These are phyloP conservation scores for Xestoiulus laeticollis DNA, from an alignment of 2,888 invertebrate species.

Conservation along the genomic window DNA sequence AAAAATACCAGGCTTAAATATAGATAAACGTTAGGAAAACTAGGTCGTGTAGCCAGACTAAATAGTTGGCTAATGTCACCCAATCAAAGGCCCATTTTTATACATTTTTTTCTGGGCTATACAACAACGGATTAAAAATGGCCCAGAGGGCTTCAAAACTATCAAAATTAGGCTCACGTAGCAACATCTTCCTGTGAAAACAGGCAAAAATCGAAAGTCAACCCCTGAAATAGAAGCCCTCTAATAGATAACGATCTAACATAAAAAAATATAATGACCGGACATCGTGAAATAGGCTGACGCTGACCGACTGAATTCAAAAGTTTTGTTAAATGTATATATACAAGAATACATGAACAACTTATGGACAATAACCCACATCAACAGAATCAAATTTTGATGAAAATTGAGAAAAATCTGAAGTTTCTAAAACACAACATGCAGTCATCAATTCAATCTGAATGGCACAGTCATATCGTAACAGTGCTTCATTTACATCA, in stretches of 20 bases:
- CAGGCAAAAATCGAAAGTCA: not conserved
- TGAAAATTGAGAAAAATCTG: too few relatives aligned
- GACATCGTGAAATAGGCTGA: not conserved
- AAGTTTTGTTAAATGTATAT: not conserved
- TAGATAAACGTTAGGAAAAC: conserved; percentile 22
- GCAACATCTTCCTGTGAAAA: not conserved
- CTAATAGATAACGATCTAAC: not conserved
- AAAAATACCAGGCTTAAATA: conserved; percentile 21
- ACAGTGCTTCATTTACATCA: too few relatives aligned
- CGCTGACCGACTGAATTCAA: not conserved
- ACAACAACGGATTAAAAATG: conserved; percentile 13
- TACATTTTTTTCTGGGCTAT: not conserved
- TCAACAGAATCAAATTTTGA: too few relatives aligned
- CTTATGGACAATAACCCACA: too few relatives aligned
- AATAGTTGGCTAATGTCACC: not conserved
- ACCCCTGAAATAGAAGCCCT: not conserved
- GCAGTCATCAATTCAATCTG: too few relatives aligned
- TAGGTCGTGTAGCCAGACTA: conserved; percentile 13
- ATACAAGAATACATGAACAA: too few relatives aligned
- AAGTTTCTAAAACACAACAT: too few relatives aligned
- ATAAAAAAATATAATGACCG: not conserved
- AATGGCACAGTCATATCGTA: too few relatives aligned
- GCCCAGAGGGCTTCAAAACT: not conserved
- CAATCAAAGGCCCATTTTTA: not conserved
- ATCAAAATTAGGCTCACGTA: not conserved